Conservation (phyloP, 2,888 invertebrate genomes). For the Lymantria dispar region DNA sequence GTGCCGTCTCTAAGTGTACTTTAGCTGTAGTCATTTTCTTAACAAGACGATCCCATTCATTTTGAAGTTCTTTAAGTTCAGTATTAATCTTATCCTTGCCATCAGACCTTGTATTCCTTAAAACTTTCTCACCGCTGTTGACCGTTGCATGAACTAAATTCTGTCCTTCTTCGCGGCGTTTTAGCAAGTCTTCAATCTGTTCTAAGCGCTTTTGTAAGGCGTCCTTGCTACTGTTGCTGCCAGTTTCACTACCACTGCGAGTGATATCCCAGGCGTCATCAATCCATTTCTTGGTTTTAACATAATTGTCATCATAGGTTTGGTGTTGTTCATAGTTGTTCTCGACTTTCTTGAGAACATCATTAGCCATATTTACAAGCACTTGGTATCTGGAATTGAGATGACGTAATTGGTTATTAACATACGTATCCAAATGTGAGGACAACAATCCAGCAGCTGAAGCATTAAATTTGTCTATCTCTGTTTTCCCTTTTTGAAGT, state of each 20-base stretch:
- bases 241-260: slow-evolving; percentile 89
- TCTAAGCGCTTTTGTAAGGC: slow-evolving; percentile 90
- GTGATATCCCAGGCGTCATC: slow-evolving; percentile 92
- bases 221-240: slow-evolving; percentile 90
- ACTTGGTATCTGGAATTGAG: slow-evolving; percentile 95
- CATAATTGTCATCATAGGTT: slow-evolving; percentile 89
- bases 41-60: slow-evolving; percentile 95
- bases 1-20: slow-evolving; percentile 93
- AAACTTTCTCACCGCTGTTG: slow-evolving; percentile 94
- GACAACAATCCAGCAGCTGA: slow-evolving; percentile 89
- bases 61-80: slow-evolving; percentile 94
- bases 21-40: slow-evolving; percentile 96
- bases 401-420: slow-evolving; percentile 92
- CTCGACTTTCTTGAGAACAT: slow-evolving; percentile 94
- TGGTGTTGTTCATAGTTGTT: slow-evolving; percentile 93
- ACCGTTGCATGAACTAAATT: slow-evolving; percentile 93
- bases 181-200: slow-evolving; percentile 90
- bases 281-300: slow-evolving; percentile 92
- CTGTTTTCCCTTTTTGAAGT: slow-evolving; percentile 89
- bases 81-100: slow-evolving; percentile 93
- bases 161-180: slow-evolving; percentile 93
- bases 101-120: slow-evolving; percentile 93
- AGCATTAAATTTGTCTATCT: slow-evolving; percentile 92
- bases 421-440: slow-evolving; percentile 93
- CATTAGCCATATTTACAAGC: slow-evolving; percentile 92